These are phyloP conservation scores for Caenorhabditis latens DNA, from an alignment of 1,140 invertebrate genomes.

Conservation along the genomic window DNA sequence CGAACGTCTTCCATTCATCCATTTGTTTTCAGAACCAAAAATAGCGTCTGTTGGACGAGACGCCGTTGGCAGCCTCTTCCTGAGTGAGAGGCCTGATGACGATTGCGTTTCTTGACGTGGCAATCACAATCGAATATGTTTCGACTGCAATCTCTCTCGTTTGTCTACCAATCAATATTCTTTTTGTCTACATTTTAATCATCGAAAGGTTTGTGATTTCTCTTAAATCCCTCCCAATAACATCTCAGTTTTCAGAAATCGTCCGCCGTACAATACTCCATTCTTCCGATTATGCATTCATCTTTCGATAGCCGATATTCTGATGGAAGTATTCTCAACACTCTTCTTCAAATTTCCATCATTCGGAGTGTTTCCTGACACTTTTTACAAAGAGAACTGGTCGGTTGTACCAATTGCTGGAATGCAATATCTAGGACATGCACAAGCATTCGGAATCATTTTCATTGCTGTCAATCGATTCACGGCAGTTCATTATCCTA, in stretches of 20 bases:
- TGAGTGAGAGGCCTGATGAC: constrained; percentile 43
- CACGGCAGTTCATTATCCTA: constrained; percentile 56
- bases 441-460: constrained; percentile 68
- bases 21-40: constrained; percentile 41
- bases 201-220: constrained; percentile 49
- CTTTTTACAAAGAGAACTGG: constrained; percentile 63
- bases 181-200: constrained; percentile 63
- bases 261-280: constrained; percentile 61
- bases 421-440: constrained; percentile 68
- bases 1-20: no score
- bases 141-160: constrained; percentile 63
- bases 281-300: constrained; percentile 68
- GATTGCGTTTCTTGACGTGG: constrained; percentile 54
- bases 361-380: constrained; percentile 63
- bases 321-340: constrained; percentile 67
- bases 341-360: constrained; percentile 68
- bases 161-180: constrained; percentile 67
- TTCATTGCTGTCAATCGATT: constrained; percentile 66
- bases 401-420: constrained; percentile 62
- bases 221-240: neutral
- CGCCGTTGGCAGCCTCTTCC: constrained; percentile 52
- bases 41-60: constrained; percentile 49
- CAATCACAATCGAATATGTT: constrained; percentile 63
- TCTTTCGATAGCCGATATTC: constrained; percentile 65
- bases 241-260: constrained; percentile 12